Base-by-base conservation (phyloP, 2,888 invertebrate species). In the Polymixis lichenea region DNA sequence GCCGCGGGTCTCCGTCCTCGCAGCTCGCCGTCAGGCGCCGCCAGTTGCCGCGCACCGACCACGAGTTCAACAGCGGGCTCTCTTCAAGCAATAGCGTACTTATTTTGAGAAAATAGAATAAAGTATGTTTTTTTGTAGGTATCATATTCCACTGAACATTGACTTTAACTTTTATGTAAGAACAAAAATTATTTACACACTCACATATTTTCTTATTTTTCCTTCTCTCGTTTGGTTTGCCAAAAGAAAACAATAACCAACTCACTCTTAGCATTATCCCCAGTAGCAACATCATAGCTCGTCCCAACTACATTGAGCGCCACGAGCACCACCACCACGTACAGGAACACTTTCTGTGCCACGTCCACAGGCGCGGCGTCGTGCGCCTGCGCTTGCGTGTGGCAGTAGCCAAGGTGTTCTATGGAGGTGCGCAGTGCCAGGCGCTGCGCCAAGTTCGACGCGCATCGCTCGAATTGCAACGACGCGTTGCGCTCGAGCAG, bases 41-140 rank as follows among this genome's bases (percentile, higher is more conserved):
- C 93, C 94, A 94, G 90, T 95, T 95, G 43, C 73, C 81, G 11
- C 90, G 88, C 9, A 94, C 2, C 0, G 95, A 95, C 95, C 95
- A 95, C 46, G 90, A 83, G 61, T 80, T 75, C 74, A 95, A 62
- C 3, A 91, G 51, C 38, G 75, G 83, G 51, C 84, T 93, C 79
- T 92, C 95, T 95, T 88, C 5, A 89, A 32, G 8, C 49, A 84
- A 25, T 22, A 49, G 2, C 32, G 25, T 58, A 38, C 9, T 4
- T 43, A 2, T 51, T 51, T 22, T 8, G 43, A 55, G 46, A 60
- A 22, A 32, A 32, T 60, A 32, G 0, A 32, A 32, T 19, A 32
- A 60, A 32, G 2, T 32, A 32, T 32, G 32, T 32, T 32, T 32
- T 32, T 32, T 4, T 32, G 32, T 32, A 32, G 32, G 32, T 32